Base-by-base conservation (phyloP, 2,888 invertebrate genomes). In the Aleiodes testaceus region DNA sequence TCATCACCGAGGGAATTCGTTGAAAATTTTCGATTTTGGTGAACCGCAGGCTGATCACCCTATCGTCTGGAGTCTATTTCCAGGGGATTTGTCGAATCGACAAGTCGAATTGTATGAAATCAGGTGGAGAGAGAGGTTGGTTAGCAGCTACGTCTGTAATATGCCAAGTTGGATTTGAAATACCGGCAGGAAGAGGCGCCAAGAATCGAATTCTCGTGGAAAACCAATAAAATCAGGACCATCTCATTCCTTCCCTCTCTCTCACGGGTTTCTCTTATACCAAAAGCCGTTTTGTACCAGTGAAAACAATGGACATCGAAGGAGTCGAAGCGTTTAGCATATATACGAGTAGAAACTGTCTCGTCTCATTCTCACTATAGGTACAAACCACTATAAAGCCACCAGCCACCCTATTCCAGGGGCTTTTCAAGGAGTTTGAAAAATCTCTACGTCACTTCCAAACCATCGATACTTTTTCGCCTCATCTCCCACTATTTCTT, bases 281-380 rank as follows among this genome's bases (percentile, higher is more conserved):
- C 18, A 42, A 59, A 59, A 59, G 14, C 73, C 77, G 78, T 77
- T 81, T 79, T 59, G 36, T 42, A 42, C 42, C 73, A 72, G 74
- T 69, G 72, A 71, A 78, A 81, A 81, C 82, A 81, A 80, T 81
- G 78, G 79, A 79, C 80, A 77, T 72, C 69, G 66, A 74, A 74
- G 77, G 73, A 75, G 72, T 69, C 72, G 75, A 76, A 80, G 72
- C 76, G 80, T 80, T 84, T 84, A 84, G 83, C 84, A 84, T 84
- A 84, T 84, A 84, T 84, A 84, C 83, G 83, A 84, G 84, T 78
- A 79, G 78, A 81, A 82, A 82, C 76, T 76, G 80, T 79, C 78
- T 78, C 74, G 73, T 74, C 71, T 74, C 49, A 68, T 67, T 44
- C 66, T 45, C 69, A 61, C 14, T 64, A 47, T 67, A 18, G 69